Conservation (phyloP, 2,797 vertebrate species). For the Stomatorhinus walkeri region DNA sequence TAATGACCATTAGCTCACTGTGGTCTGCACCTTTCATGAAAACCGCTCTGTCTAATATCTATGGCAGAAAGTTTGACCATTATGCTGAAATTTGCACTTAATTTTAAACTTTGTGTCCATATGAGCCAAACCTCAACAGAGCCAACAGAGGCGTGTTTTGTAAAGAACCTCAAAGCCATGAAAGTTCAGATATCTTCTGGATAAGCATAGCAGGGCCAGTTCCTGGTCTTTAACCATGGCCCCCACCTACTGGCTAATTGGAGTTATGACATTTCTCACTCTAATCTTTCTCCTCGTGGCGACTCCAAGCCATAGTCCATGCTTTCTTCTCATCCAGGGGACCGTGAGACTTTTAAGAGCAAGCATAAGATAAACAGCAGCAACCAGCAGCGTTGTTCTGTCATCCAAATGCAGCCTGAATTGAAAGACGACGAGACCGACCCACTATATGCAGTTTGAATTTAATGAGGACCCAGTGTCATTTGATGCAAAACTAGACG, state of each 20-base stretch:
- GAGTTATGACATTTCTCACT: background rate
- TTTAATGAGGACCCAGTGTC: slow-evolving; percentile 16
- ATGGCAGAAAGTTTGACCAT: background rate
- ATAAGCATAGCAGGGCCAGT: background rate
- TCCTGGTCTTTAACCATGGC: background rate
- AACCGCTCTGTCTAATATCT: background rate
- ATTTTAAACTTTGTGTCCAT: background rate
- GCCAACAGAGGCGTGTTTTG: background rate
- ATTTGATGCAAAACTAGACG: slow-evolving; percentile 13
- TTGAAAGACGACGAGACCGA: background rate
- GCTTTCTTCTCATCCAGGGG: background rate
- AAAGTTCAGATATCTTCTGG: background rate
- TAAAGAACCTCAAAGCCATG: background rate
- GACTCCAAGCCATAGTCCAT: background rate
- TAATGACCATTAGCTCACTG: background rate
- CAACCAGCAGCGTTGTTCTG: background rate
- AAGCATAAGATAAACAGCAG: background rate
- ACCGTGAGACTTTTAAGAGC: background rate
- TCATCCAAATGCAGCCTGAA: slow-evolving; percentile 11
- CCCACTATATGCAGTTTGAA: background rate
- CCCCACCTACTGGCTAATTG: background rate
- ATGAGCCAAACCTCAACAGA: background rate
- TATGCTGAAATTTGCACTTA: background rate
- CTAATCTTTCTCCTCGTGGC: background rate
- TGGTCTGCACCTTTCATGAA: background rate